Evolutionary conservation across 2,113 vertebrate species (phyloP).

Genomic region (Thymallus thymallus): DNA sequence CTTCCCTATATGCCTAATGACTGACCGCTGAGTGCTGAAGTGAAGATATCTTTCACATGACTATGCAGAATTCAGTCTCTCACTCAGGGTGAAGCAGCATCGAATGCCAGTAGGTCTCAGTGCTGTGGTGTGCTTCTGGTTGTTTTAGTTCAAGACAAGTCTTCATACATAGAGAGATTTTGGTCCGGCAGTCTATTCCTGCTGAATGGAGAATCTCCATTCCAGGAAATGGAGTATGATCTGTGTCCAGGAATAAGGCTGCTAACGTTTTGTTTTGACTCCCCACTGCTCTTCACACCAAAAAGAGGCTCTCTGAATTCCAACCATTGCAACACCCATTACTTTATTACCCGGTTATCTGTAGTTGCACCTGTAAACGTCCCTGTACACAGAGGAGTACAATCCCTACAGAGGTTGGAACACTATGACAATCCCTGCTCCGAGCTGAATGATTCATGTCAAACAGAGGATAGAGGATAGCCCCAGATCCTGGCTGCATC

Average conservation of each 20-base stretch:
- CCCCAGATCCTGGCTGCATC: no score
- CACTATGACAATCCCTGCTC: slow-evolving; percentile 10
- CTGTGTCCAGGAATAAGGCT: neutral
- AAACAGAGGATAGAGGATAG: no score
- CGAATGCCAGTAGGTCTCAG: neutral
- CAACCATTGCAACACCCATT: neutral
- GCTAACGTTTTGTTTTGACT: no score
- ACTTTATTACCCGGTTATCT: neutral
- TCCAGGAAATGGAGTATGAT: neutral
- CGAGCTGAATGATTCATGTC: no score
- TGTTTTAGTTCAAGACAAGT: no score
- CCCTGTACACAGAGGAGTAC: neutral
- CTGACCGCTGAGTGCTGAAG: neutral
- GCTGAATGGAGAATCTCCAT: no score
- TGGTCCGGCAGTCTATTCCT: no score
- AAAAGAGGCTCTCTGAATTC: neutral
- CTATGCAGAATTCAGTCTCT: neutral
- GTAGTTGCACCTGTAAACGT: neutral
- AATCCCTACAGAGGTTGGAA: slow-evolving; percentile 19
- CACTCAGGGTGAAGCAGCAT: neutral
- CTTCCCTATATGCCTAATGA: neutral
- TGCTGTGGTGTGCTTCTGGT: neutral
- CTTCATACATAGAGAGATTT: no score
- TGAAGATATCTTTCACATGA: neutral
- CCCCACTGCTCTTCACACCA: no score